Percentiles rank a stretch among this genome's conserved stretches.
Evolutionary conservation across 1,140 invertebrate species (phyloP).

Genomic region (Proctacanthus coquilletti): DNA sequence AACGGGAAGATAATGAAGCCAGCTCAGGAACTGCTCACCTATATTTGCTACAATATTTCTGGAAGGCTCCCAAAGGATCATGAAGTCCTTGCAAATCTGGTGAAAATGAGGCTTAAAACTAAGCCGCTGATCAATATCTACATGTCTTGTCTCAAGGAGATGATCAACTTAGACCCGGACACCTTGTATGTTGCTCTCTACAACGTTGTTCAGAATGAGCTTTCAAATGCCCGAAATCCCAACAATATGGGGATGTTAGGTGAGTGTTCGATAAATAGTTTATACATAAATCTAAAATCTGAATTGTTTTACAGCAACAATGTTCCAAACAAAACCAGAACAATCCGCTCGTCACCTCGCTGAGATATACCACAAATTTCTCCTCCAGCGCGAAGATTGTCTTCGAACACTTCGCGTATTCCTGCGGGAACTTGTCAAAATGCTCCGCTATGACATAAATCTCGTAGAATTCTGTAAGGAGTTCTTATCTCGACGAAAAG

Average conservation of each 20-base stretch:
- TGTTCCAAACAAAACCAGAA: conserved; percentile 69
- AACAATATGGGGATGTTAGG: conserved; percentile 66
- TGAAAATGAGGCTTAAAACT: conserved; percentile 84
- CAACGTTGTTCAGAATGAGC: conserved; percentile 87
- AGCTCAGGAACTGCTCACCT: conserved; percentile 85
- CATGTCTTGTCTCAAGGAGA: conserved; percentile 62
- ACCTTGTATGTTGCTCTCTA: conserved; percentile 78
- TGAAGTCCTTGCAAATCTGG: conserved; percentile 77
- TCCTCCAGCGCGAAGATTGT: conserved; percentile 82
- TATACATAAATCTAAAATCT: too few species aligned
- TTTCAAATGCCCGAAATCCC: conserved; percentile 78
- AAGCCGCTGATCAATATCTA: conserved; percentile 85
- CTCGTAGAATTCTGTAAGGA: conserved; percentile 51
- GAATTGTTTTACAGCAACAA: conserved; percentile 51
- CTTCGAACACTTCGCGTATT: conserved; percentile 67
- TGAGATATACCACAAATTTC: conserved; percentile 69
- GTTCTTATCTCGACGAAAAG: conserved; percentile 47
- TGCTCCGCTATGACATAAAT: conserved; percentile 64
- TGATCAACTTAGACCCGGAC: conserved; percentile 41
- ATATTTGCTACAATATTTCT: conserved; percentile 71
- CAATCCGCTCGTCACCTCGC: conserved; percentile 60
- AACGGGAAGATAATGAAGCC: conserved; percentile 84
- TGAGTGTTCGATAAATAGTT: conserved; percentile 34
- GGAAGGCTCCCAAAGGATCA: conserved; percentile 61
- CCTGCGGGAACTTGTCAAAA: conserved; percentile 67